A percentile compares a stretch with the other conserved stretches of the same genome.
Conservation (phyloP, 2,797 vertebrate species). For the Chromis chromis region DNA sequence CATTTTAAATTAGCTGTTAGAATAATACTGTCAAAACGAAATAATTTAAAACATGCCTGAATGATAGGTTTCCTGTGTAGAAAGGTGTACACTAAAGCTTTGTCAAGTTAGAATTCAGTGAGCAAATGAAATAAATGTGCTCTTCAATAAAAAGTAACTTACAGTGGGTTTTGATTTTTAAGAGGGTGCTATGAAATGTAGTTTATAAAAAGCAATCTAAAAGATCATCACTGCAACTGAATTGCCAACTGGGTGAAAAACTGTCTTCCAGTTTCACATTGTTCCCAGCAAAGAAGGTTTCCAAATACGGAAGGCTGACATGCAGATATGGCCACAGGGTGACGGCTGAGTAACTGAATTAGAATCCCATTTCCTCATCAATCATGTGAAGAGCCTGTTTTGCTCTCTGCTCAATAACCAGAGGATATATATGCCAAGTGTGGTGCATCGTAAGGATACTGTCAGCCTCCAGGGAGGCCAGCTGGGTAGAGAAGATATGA, state of each 20-base stretch:
- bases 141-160: conserved; percentile 1
- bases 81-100: neutral
- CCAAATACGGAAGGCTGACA: conserved; percentile 67
- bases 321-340: conserved; percentile 76
- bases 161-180: neutral
- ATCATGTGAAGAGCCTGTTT: conserved; percentile 76
- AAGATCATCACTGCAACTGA: conserved; percentile 45
- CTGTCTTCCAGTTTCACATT: conserved; percentile 50
- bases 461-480: conserved; percentile 70
- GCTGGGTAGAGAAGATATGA: conserved; percentile 79
- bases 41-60: neutral
- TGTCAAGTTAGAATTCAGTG: conserved; percentile 9
- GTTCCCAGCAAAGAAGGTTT: conserved; percentile 63
- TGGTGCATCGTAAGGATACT: conserved; percentile 69
- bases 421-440: conserved; percentile 71
- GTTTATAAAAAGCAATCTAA: conserved; percentile 20
- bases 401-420: conserved; percentile 72
- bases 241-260: conserved; percentile 47
- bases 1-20: neutral
- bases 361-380: conserved; percentile 84
- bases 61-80: neutral
- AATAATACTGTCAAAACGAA: neutral
- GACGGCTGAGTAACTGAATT: conserved; percentile 81
- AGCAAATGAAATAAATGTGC: neutral
- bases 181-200: neutral